phyloP scores from a whole-genome alignment of 2,888 invertebrate species.

The Mythimna vitellina region DNA sequence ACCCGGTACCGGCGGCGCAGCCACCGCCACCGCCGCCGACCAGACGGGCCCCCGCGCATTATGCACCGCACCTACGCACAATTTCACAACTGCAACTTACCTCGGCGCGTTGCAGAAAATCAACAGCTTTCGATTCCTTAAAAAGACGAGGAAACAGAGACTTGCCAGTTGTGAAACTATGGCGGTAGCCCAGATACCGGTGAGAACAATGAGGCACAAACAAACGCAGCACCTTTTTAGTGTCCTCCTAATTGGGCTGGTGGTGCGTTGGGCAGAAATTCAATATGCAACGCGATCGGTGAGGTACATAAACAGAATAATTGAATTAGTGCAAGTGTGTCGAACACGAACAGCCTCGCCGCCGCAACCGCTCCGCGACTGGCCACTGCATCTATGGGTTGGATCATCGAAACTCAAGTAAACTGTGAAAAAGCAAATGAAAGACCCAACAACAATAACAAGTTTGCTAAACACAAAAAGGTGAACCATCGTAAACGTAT shows the following conservation, averaged over 20 bases:
- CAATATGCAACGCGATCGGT: constrained; percentile 87
- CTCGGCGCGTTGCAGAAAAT: constrained; percentile 79
- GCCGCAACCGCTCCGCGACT: constrained; percentile 42
- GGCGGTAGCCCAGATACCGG: constrained; percentile 83
- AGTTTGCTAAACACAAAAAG: constrained; percentile 6
- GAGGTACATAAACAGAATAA: constrained; percentile 87
- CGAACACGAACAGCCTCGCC: constrained; percentile 74
- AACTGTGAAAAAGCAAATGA: constrained; percentile 22
- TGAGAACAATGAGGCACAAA: constrained; percentile 87
- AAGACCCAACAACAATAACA: constrained; percentile 8
- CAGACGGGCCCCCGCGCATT: constrained; percentile 85
- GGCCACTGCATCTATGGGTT: constrained; percentile 73
- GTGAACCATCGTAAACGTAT: neutral
- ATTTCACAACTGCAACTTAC: constrained; percentile 83
- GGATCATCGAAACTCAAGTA: constrained; percentile 19
- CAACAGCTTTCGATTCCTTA: constrained; percentile 89
- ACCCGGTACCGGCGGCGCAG: constrained; percentile 74
- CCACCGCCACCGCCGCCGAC: constrained; percentile 72
- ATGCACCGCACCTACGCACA: constrained; percentile 87
- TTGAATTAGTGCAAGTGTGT: constrained; percentile 86
- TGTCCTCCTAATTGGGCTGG: constrained; percentile 87
- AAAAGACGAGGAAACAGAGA: constrained; percentile 85
- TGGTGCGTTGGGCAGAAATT: constrained; percentile 83
- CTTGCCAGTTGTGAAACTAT: constrained; percentile 80
- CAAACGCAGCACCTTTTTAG: constrained; percentile 86